Conservation (phyloP, 1,140 invertebrate species). For the Drosophila subobscura region DNA sequence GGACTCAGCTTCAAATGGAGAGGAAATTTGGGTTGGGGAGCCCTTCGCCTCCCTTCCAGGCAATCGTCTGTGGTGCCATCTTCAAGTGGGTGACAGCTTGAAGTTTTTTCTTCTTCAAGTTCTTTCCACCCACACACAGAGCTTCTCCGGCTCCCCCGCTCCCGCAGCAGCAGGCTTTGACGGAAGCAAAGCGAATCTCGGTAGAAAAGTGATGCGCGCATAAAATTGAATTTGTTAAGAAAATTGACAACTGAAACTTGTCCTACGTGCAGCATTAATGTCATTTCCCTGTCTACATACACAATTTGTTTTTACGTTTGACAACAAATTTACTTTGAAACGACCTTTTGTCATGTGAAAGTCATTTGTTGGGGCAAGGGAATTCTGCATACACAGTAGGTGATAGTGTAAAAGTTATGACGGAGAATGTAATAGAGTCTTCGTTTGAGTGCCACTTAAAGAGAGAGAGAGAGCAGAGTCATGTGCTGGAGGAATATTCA, state of each 20-base stretch:
- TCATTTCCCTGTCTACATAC: slow-evolving; percentile 27
- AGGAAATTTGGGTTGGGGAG: too few species aligned
- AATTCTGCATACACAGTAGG: too few species aligned
- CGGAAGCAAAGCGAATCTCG: slow-evolving; percentile 47
- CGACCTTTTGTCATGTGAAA: slow-evolving; percentile 1
- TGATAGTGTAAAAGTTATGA: too few species aligned
- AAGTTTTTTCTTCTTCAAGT: slow-evolving; percentile 26
- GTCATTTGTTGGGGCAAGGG: not conserved
- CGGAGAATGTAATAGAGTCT: too few species aligned
- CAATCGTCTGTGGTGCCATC: slow-evolving; percentile 37
- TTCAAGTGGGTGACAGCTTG: slow-evolving; percentile 59
- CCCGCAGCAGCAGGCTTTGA: not conserved
- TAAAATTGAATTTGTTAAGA: slow-evolving; percentile 51
- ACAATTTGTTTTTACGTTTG: slow-evolving; percentile 21
- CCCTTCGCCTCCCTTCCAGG: not conserved
- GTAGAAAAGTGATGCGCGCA: slow-evolving; percentile 14
- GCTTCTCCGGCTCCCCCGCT: not conserved
- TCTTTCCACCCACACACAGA: not conserved
- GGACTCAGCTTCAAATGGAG: too few species aligned
- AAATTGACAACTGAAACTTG: slow-evolving; percentile 54
- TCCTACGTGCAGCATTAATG: slow-evolving; percentile 46
- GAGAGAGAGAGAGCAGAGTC: too few species aligned
- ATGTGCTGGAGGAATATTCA: too few species aligned
- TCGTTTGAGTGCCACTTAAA: too few species aligned
- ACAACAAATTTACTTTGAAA: slow-evolving; percentile 8